Evolutionary conservation across 1,140 invertebrate species (phyloP).

Genomic region (Galleria mellonella): DNA sequence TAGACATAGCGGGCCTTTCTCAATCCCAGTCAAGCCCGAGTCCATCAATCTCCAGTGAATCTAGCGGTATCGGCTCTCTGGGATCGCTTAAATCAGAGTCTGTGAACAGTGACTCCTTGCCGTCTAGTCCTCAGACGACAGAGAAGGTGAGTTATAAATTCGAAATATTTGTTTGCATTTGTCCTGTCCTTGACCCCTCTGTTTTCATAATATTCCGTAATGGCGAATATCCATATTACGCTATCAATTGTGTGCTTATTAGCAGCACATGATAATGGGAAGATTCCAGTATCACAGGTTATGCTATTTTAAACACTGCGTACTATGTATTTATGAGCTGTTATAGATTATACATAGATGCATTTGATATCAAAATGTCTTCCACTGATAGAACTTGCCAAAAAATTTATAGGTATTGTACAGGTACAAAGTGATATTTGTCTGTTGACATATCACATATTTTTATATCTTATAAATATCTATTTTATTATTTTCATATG

Average conservation of each 20-base stretch:
- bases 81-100: constrained; percentile 72
- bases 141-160: constrained; percentile 64
- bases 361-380: constrained; percentile 9
- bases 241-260: constrained; percentile 61
- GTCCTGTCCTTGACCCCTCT: constrained; percentile 73
- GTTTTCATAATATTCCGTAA: constrained; percentile 74
- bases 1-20: constrained; percentile 67
- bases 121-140: constrained; percentile 70
- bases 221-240: constrained; percentile 61
- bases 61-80: constrained; percentile 71
- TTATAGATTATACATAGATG: not conserved
- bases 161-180: constrained; percentile 60
- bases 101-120: constrained; percentile 63
- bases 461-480: too few relatives aligned
- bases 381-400: not conserved
- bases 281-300: constrained; percentile 22
- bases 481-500: too few relatives aligned
- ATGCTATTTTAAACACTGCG: too few relatives aligned
- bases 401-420: not conserved
- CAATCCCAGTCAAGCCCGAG: constrained; percentile 68
- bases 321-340: constrained; percentile 2
- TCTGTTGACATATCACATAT: too few relatives aligned
- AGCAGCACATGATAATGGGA: constrained; percentile 54
- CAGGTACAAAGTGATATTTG: too few relatives aligned
- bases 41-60: constrained; percentile 69